Evolutionary conservation across 1,140 invertebrate species (phyloP).

Genomic region (Neodiprion pinetum): DNA sequence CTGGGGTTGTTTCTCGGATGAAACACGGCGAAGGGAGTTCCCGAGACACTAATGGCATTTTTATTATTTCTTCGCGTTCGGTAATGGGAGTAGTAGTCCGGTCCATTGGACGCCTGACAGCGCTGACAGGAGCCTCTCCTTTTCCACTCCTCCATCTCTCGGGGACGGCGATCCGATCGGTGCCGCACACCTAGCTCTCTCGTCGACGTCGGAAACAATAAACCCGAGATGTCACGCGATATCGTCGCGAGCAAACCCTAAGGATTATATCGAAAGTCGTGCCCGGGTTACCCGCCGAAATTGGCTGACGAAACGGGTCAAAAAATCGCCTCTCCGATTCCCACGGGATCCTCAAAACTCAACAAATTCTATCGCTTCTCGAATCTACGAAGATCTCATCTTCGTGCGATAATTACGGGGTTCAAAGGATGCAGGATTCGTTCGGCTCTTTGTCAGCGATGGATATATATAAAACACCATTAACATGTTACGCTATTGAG

Average conservation of each 20-base stretch:
- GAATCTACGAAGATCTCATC: too few species aligned
- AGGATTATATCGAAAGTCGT: background rate
- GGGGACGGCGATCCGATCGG: constrained; percentile 27
- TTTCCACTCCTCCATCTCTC: constrained; percentile 29
- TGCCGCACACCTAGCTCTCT: constrained; percentile 40
- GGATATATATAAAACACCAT: too few species aligned
- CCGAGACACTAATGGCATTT: constrained; percentile 59
- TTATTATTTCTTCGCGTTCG: constrained; percentile 55
- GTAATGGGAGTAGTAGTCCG: constrained; percentile 32
- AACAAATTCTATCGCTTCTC: too few species aligned
- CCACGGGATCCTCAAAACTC: too few species aligned
- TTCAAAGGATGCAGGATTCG: too few species aligned
- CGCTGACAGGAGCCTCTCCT: constrained; percentile 45
- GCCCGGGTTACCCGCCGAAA: too few species aligned
- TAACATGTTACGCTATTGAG: too few species aligned
- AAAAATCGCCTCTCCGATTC: too few species aligned
- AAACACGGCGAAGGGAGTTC: constrained; percentile 24
- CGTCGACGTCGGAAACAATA: constrained; percentile 40
- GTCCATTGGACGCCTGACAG: constrained; percentile 59
- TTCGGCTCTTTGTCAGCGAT: too few species aligned
- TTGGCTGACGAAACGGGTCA: too few species aligned
- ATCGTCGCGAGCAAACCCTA: background rate
- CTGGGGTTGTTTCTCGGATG: constrained; percentile 8
- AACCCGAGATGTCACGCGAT: constrained; percentile 34
- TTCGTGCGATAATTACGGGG: too few species aligned